Conservation (phyloP, 2,888 invertebrate species). For the Steinernema scapterisci region DNA sequence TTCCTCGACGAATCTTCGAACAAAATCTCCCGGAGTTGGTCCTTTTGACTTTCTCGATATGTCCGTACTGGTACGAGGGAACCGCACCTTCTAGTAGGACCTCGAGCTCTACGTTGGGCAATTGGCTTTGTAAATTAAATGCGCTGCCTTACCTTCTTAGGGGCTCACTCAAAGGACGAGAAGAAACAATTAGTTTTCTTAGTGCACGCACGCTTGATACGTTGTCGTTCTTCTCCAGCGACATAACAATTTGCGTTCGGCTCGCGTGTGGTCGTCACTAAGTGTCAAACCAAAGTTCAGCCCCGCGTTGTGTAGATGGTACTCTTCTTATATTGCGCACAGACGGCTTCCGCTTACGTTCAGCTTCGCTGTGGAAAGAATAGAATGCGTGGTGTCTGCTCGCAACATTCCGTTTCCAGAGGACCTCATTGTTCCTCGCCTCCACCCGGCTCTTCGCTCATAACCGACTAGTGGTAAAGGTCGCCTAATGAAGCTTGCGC, state of each 20-base stretch:
- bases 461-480: background rate
- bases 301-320: too few relatives aligned
- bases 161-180: background rate
- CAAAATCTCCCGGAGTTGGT: background rate
- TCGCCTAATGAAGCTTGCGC: background rate
- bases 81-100: too few relatives aligned
- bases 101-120: too few relatives aligned
- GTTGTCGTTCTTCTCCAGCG: background rate
- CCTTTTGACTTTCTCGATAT: background rate
- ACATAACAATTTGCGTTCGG: background rate
- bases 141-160: background rate
- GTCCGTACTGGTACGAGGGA: background rate
- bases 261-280: background rate
- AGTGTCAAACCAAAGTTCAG: too few relatives aligned
- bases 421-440: background rate
- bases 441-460: background rate
- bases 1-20: background rate
- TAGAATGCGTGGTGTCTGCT: background rate
- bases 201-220: background rate
- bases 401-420: background rate
- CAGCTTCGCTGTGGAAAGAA: background rate
- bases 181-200: slow-evolving; percentile 1
- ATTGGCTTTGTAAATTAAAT: background rate
- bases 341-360: background rate
- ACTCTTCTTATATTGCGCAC: too few relatives aligned